A percentile compares a stretch with the other conserved stretches of the same genome.
Evolutionary conservation across 1,140 invertebrate species (phyloP).

Genomic region (Ostrea edulis): DNA sequence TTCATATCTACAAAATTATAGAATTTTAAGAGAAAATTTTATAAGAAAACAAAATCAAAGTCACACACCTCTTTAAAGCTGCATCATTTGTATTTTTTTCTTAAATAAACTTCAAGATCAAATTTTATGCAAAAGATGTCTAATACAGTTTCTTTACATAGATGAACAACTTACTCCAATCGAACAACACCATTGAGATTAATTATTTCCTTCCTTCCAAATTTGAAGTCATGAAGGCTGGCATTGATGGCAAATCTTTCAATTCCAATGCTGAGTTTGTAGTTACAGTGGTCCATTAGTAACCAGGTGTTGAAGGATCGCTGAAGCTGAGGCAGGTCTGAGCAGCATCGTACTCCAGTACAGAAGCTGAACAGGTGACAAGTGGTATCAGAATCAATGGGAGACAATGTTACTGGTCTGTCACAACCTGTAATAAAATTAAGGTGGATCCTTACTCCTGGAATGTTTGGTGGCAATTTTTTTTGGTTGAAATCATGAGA

Average conservation of each 20-base stretch:
- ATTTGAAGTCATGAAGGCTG: conserved; percentile 48
- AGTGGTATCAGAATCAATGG: conserved; percentile 43
- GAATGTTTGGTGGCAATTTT: too few species aligned
- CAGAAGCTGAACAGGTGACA: conserved; percentile 50
- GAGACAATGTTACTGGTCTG: conserved; percentile 18
- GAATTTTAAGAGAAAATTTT: neutral
- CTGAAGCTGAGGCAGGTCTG: conserved; percentile 27
- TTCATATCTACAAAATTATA: conserved; percentile 41
- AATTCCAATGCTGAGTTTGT: conserved; percentile 46
- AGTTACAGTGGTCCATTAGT: conserved; percentile 51
- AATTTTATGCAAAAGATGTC: too few species aligned
- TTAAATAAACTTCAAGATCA: too few species aligned
- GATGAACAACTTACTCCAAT: conserved; percentile 24
- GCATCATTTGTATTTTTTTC: neutral
- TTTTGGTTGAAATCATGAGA: too few species aligned
- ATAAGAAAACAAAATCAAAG: too few species aligned
- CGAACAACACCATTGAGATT: conserved; percentile 41
- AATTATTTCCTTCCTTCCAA: conserved; percentile 44
- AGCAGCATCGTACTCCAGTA: conserved; percentile 52
- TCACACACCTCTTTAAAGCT: neutral
- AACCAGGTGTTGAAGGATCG: conserved; percentile 50
- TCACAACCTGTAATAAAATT: conserved; percentile 42
- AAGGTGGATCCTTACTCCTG: too few species aligned
- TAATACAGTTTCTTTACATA: neutral
- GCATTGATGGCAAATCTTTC: conserved; percentile 50